A percentile compares a stretch with the other conserved stretches of the same genome.
Evolutionary conservation across 2,888 invertebrate genomes (phyloP).

Genomic region (Steinernema hermaphroditum): DNA sequence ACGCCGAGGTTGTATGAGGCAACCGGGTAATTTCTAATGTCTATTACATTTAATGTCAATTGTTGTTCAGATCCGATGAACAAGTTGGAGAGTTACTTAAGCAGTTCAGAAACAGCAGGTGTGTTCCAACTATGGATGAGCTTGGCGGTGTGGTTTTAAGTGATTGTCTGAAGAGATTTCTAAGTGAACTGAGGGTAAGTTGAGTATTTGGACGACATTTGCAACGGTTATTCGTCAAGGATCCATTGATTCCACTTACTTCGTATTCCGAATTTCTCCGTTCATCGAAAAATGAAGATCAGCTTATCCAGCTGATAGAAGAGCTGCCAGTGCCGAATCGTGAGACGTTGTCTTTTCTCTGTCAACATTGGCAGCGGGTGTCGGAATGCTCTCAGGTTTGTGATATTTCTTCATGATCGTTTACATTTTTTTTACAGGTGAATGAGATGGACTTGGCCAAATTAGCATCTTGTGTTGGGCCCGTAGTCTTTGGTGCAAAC

Average conservation of each 20-base stretch:
- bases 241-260: neutral
- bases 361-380: constrained; percentile 79
- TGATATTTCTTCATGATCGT: neutral
- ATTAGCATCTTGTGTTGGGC: neutral
- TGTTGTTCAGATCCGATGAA: constrained; percentile 73
- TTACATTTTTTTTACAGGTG: neutral
- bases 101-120: constrained; percentile 82
- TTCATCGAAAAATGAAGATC: neutral
- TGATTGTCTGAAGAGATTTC: constrained; percentile 89
- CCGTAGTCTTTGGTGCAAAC: neutral
- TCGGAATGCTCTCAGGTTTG: neutral
- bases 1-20: constrained; percentile 88
- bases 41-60: neutral
- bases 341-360: constrained; percentile 86
- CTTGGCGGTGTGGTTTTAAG: constrained; percentile 87
- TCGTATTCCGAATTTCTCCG: neutral
- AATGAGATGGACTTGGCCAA: neutral
- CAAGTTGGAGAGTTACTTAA: constrained; percentile 76
- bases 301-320: constrained; percentile 71
- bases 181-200: constrained; percentile 75
- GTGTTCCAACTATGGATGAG: constrained; percentile 79
- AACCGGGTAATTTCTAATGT: constrained; percentile 72
- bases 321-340: constrained; percentile 86
- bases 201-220: neutral
- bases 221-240: neutral